Conservation (phyloP, 2,113 vertebrate species). For the Nerophis lumbriciformis region DNA sequence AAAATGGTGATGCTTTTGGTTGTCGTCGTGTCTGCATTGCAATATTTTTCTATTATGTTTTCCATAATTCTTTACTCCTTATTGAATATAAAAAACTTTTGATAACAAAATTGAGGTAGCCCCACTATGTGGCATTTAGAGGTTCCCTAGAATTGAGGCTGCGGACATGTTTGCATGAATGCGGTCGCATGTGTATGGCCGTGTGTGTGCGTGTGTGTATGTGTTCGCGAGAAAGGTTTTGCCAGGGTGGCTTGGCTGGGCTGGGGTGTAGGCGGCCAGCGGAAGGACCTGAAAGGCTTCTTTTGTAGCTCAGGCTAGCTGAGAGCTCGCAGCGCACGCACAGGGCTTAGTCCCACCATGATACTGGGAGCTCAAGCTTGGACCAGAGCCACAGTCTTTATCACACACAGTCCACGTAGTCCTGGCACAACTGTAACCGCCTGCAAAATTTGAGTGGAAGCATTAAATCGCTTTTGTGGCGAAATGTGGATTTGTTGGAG, state of each 20-base stretch:
- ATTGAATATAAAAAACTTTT: background rate
- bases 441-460: slow-evolving; percentile 42
- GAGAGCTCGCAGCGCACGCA: slow-evolving; percentile 55
- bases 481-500: slow-evolving; percentile 35
- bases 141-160: background rate
- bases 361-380: slow-evolving; percentile 43
- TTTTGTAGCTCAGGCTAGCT: slow-evolving; percentile 57
- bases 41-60: background rate
- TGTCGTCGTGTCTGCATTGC: too few species aligned
- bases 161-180: slow-evolving; percentile 14
- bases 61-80: background rate
- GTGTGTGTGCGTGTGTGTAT: slow-evolving; percentile 13
- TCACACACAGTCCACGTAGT: slow-evolving; percentile 32
- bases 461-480: slow-evolving; percentile 18
- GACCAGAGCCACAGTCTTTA: slow-evolving; percentile 30
- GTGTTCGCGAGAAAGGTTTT: slow-evolving; percentile 21
- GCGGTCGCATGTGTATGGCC: slow-evolving; percentile 18
- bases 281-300: slow-evolving; percentile 59
- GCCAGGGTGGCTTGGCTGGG: slow-evolving; percentile 44
- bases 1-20: too few species aligned
- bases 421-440: slow-evolving; percentile 23
- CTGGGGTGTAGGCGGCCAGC: slow-evolving; percentile 46
- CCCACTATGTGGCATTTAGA: background rate
- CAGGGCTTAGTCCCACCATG: slow-evolving; percentile 59
- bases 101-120: too few species aligned